Evolutionary conservation across 2,113 vertebrate species (phyloP), one percentile per base, ranked within the genome.

Genomic region (Arenaria interpres): DNA sequence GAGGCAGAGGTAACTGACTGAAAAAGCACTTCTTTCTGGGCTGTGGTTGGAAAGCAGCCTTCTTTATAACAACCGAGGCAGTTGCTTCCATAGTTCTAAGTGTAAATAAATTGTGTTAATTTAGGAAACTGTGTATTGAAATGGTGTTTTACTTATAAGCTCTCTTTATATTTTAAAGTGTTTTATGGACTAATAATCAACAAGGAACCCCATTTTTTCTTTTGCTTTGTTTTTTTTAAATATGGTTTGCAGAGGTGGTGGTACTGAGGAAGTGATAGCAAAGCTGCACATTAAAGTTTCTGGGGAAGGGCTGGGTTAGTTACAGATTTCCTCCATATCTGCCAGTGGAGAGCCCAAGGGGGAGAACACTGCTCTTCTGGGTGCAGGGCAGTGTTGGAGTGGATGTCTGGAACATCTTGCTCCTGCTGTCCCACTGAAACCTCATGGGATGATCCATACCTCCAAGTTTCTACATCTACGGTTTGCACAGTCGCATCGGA

Each of bases 391-490:
- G 32, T 39, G 30, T 53, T 24, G 14, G 19, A 62, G 27, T 22
- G 39, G 56, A 15, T 30, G 24, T 51, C 35, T 41, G 62, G 62
- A 41, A 37, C 37, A 19, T 14, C 37, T 41, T 6, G 3, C 5
- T 75, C 5, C 57, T 59, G 14, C 43, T 67, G 39, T 56, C 56
- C 59, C 46, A 32, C 45, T 54, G 75, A 56, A 67, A 75, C 20
- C 14, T 81, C 62, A 5, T 23, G 68, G 37, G 22, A 37, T 21
- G 24, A 54, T 57, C 83, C 67, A 19, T 37, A 11, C 25, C n/a
- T 77, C 28, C 37, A 14, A 43, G 17, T 59, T 62, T 24, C 24
- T 25, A 24, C 12, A 53, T 6, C 64, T 57, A 11, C 0, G 0
- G 11, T 24, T 66, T 50, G n/a, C 50, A 73, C 19, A 74, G 50